Evolutionary conservation across 2,113 vertebrate genomes (phyloP).

Genomic region (human (Homo sapiens)): GRCh38 chr12:114462501-114463000

Average conservation of each 20-base stretch:
- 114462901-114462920: not conserved
- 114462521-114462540: not conserved
- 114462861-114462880: not conserved
- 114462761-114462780: not conserved
- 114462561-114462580: not conserved
- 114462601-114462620: not conserved
- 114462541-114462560: not conserved
- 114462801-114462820: too few relatives aligned
- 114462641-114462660: not conserved
- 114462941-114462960: not conserved
- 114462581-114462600: not conserved
- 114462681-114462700: not conserved
- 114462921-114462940: not conserved
- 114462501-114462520: not conserved
- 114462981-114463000: not conserved
- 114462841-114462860: not conserved
- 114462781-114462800: too few relatives aligned
- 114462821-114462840: too few relatives aligned
- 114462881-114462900: not conserved
- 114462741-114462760: not conserved
- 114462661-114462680: not conserved
- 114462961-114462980: not conserved
- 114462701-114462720: too few relatives aligned
- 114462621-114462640: not conserved
- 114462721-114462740: not conserved